These are phyloP conservation scores for Chirona hameri DNA, from an alignment of 2,888 invertebrate species.

Conservation along the genomic window DNA sequence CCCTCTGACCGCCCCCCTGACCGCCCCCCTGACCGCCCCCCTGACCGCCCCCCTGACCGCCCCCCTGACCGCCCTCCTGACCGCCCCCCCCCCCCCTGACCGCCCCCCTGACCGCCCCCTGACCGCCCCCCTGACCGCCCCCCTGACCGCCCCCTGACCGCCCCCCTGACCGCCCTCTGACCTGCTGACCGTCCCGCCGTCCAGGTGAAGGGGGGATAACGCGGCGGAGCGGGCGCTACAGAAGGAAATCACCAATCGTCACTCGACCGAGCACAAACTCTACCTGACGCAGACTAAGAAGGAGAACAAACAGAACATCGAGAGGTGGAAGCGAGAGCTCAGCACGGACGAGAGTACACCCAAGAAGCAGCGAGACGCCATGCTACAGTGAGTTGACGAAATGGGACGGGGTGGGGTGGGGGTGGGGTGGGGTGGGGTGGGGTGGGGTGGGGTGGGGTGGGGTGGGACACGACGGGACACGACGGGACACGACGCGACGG, in stretches of 20 bases:
- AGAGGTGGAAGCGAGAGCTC: constrained; percentile 90
- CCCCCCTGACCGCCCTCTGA: background rate
- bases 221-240: constrained; percentile 87
- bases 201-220: constrained; percentile 79
- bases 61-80: too few relatives aligned
- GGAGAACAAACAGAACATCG: constrained; percentile 91
- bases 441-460: too few relatives aligned
- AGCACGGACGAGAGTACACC: constrained; percentile 89
- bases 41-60: too few relatives aligned
- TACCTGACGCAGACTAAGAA: constrained; percentile 90
- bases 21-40: too few relatives aligned
- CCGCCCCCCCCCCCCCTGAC: too few relatives aligned
- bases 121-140: too few relatives aligned
- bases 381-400: constrained; percentile 64
- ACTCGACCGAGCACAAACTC: constrained; percentile 87
- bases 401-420: background rate
- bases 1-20: too few relatives aligned
- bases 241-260: constrained; percentile 83
- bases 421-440: too few relatives aligned
- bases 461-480: too few relatives aligned
- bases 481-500: too few relatives aligned
- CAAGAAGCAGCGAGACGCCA: constrained; percentile 83
- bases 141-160: too few relatives aligned
- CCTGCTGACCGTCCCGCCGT: constrained; percentile 36
- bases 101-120: too few relatives aligned